phyloP scores from a whole-genome alignment of 1,140 invertebrate genomes.

The Cataglyphis hispanica region DNA sequence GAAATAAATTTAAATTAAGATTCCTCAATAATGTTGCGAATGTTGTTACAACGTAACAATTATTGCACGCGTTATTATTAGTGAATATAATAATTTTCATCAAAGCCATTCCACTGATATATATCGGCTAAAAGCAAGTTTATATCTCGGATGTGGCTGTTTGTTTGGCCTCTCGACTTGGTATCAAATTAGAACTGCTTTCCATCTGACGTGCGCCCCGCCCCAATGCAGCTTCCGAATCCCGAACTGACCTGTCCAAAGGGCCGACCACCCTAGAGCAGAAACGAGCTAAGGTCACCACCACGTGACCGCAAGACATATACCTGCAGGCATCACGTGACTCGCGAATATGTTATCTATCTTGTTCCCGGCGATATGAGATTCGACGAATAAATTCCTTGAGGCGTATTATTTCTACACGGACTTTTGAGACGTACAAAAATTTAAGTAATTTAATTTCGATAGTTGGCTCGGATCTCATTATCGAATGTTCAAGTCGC shows the following conservation, averaged over 20 bases:
- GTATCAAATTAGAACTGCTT: conserved; percentile 78
- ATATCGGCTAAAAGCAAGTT: conserved; percentile 19
- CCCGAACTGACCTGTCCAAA: conserved; percentile 76
- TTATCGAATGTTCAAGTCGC: background rate
- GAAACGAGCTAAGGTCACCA: conserved; percentile 60
- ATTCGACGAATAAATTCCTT: background rate
- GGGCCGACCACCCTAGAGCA: conserved; percentile 63
- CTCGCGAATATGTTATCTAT: conserved; percentile 42
- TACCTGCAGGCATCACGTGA: conserved; percentile 56
- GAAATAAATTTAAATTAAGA: background rate
- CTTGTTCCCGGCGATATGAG: background rate
- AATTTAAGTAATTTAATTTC: conserved; percentile 1
- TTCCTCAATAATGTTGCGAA: background rate
- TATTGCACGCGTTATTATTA: conserved; percentile 3
- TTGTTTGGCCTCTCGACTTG: conserved; percentile 66
- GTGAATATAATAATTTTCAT: conserved; percentile 2
- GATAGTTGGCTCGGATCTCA: background rate
- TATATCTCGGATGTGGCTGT: conserved; percentile 61
- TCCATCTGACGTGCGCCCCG: conserved; percentile 76
- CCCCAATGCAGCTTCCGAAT: conserved; percentile 73
- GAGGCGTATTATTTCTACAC: background rate
- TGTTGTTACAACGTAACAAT: background rate
- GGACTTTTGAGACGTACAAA: background rate
- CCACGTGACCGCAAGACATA: conserved; percentile 57
- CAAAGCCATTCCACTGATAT: background rate